Evolutionary conservation across 2,113 vertebrate genomes (phyloP), one percentile per base, ranked within the genome.

Genomic region (Colinus virginianus): DNA sequence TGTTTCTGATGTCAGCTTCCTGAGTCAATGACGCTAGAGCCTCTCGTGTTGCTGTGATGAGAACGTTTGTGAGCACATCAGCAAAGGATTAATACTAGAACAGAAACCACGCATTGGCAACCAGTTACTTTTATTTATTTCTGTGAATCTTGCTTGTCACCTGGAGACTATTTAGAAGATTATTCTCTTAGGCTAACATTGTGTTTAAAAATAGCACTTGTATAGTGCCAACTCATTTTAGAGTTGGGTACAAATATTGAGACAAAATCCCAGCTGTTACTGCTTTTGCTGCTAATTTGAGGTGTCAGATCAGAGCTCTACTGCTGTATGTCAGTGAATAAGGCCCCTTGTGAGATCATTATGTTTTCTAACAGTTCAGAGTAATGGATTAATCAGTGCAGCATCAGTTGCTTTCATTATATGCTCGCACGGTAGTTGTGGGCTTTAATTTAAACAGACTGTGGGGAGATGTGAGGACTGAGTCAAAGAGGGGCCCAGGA

Each of bases 221-320:
- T 53, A 43, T 81, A 6, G 93, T 93, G 95, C 96, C 97, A 98
- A 75, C 93, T 95, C 95, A 77, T 94, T 97, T 95, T 87, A 80
- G 95, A 97, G 84, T 90, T 68, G 95, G 96, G 96, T 95, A 97
- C 97, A 98, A 97, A 97, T 97, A 98, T 94, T 98, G 97, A 98
- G 97, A 98, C 96, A 96, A 96, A 96, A 96, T 53, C 96, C 92
- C 97, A 98, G 97, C 97, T 98, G 97, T 96, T 97, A 22, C 6
- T 97, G 96, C 96, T 97, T 97, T 96, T 94, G 93, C 97, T 97
- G 96, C 97, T 98, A 97, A 97, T 97, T 97, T 84, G 96, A 97
- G 97, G 97, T 97, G 97, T 97, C 97, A 96, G 66, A 95, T 87
- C 91, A 12, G 95, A 93, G 93, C 95, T 95, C 69, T 49, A 49